Conservation (phyloP, 2,797 vertebrate species). For the Acridotheres tristis region DNA sequence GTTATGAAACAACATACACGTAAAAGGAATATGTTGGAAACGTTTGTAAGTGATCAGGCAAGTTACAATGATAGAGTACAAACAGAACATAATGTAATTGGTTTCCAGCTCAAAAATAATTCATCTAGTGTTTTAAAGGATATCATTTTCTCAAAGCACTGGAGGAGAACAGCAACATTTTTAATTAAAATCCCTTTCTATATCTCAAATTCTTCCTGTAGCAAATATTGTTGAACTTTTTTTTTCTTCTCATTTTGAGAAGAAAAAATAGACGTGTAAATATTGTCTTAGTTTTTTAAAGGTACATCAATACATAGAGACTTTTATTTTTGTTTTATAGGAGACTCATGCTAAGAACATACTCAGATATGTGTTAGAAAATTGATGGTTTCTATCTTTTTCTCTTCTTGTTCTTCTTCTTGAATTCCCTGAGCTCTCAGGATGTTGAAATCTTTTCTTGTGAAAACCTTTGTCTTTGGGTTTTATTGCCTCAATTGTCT, state of each 20-base stretch:
- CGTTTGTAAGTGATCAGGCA: neutral
- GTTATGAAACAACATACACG: neutral
- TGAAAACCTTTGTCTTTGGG: neutral
- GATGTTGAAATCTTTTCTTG: neutral
- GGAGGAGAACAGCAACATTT: neutral
- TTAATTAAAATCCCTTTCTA: neutral
- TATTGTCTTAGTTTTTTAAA: neutral
- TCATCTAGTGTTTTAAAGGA: neutral
- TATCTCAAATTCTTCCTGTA: neutral
- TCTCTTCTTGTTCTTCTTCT: no score
- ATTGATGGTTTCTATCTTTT: neutral
- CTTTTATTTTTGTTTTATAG: neutral
- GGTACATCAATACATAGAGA: neutral
- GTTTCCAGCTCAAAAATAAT: slow-evolving; percentile 15
- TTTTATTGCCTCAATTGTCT: neutral
- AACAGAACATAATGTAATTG: neutral
- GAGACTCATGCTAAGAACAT: neutral
- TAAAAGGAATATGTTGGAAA: neutral
- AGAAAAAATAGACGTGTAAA: neutral
- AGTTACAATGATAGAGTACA: neutral
- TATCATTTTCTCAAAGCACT: neutral
- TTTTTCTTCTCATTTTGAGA: neutral
- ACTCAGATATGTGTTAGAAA: neutral
- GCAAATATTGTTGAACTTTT: neutral
- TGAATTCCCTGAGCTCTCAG: neutral